A percentile compares a stretch with the other conserved stretches of the same genome.
phyloP scores from a whole-genome alignment of 2,888 invertebrate species.

The Stramonita haemastoma region DNA sequence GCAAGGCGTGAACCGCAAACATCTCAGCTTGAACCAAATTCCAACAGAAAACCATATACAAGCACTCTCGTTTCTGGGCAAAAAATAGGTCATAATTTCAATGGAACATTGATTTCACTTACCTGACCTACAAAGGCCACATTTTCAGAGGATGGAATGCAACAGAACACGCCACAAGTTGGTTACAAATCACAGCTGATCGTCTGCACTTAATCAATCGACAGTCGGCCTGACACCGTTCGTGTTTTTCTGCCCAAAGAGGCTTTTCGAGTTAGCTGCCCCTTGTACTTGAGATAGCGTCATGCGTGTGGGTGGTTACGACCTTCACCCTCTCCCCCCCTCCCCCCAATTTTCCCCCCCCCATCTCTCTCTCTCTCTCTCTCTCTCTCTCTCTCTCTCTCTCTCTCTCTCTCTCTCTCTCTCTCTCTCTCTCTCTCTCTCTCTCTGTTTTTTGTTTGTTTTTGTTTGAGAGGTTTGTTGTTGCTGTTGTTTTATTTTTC shows the following conservation, averaged over 20 bases:
- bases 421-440: too few species aligned
- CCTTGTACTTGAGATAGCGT: neutral
- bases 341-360: too few species aligned
- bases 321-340: neutral
- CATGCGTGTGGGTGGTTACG: neutral
- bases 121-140: slow-evolving; percentile 35
- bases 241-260: neutral
- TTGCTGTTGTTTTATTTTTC: too few species aligned
- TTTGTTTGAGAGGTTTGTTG: too few species aligned
- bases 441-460: too few species aligned
- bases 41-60: neutral
- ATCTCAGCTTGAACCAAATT: neutral
- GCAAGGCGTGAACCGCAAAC: neutral
- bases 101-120: neutral
- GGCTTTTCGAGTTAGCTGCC: slow-evolving; percentile 9
- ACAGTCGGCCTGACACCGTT: slow-evolving; percentile 3
- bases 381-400: too few species aligned
- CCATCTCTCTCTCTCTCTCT: too few species aligned
- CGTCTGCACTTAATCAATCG: slow-evolving; percentile 22
- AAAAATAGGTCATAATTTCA: neutral
- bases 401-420: too few species aligned
- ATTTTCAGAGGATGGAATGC: neutral
- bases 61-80: neutral
- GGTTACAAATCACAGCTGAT: slow-evolving; percentile 29
- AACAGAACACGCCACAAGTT: slow-evolving; percentile 4